Conservation (phyloP, 2,888 invertebrate genomes). For the Euspilapteryx auroguttella region DNA sequence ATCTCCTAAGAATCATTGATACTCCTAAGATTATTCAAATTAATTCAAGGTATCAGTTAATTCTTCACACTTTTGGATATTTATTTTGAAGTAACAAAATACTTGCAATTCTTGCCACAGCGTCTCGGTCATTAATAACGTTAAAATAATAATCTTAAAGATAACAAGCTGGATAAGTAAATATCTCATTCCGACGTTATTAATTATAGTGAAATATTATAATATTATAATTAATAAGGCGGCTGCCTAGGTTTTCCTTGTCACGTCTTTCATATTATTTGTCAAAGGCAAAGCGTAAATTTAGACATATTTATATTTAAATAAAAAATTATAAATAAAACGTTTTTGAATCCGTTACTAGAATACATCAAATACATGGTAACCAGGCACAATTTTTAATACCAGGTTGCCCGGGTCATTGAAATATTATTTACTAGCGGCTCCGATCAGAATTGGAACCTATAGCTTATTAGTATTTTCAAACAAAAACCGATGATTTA, state of each 20-base stretch:
- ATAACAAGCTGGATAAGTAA: constrained; percentile 14
- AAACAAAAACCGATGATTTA: no score
- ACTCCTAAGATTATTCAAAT: constrained; percentile 27
- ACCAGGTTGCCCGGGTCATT: no score
- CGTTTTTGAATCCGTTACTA: no score
- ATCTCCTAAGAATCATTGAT: constrained; percentile 34
- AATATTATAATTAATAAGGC: constrained; percentile 25
- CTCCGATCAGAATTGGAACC: no score
- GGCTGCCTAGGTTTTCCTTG: constrained; percentile 8
- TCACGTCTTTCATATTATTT: constrained; percentile 14
- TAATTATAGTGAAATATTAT: constrained; percentile 32
- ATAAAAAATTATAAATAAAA: no score
- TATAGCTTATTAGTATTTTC: no score
- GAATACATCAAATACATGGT: no score
- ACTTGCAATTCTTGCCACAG: no score
- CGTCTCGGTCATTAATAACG: constrained; percentile 13
- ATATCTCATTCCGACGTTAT: constrained; percentile 12
- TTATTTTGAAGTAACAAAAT: constrained; percentile 4
- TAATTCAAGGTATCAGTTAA: constrained; percentile 48
- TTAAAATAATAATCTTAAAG: constrained; percentile 17
- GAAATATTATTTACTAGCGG: no score
- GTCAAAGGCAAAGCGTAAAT: constrained; percentile 13
- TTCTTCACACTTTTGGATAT: constrained; percentile 34
- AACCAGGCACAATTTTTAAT: no score
- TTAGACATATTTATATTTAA: no score